A percentile compares a stretch with the other conserved stretches of the same genome.
Conservation (phyloP, 2,888 invertebrate genomes). For the Balanococcus diminutus region DNA sequence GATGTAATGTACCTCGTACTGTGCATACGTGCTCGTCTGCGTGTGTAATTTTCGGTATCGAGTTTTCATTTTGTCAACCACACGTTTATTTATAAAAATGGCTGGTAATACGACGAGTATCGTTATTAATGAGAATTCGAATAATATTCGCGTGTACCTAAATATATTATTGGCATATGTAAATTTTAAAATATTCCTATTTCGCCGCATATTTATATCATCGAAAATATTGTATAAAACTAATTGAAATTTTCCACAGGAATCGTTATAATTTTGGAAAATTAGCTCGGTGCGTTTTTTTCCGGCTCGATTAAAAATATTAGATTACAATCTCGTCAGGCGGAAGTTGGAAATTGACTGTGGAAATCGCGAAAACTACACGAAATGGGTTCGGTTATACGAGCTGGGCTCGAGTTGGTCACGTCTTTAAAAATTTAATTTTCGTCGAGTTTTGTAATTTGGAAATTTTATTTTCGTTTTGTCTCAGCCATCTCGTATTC, state of each 20-base stretch:
- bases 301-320: not conserved
- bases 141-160: not conserved
- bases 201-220: not conserved
- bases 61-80: not conserved
- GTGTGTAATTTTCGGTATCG: conserved; percentile 1
- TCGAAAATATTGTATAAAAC: not conserved
- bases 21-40: not conserved
- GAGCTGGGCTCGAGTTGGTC: not conserved
- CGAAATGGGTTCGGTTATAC: not conserved
- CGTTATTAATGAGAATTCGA: not conserved
- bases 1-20: not conserved
- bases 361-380: not conserved
- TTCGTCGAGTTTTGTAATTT: not conserved
- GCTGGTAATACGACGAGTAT: not conserved
- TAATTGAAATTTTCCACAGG: not conserved
- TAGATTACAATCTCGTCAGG: not conserved
- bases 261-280: not conserved
- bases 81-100: not conserved
- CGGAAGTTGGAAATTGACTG: not conserved
- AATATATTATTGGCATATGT: not conserved
- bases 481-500: not conserved
- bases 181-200: not conserved
- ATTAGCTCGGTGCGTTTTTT: not conserved
- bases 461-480: not conserved
- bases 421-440: conserved; percentile 19